Evolutionary conservation across 1,140 invertebrate genomes (phyloP).

Genomic region (Coptotermes formosanus): DNA sequence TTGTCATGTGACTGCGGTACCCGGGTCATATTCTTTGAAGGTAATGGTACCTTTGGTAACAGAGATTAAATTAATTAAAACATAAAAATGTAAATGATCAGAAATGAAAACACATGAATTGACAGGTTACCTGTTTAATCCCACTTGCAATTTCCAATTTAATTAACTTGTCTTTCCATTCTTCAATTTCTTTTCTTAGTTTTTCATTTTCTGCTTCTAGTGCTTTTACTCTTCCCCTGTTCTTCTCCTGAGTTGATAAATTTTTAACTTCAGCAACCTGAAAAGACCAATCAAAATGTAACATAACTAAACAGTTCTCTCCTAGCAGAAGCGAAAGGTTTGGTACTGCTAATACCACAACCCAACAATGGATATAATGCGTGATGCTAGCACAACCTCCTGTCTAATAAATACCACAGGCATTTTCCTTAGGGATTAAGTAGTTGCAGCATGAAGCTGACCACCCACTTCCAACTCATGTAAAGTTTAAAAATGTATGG

Average conservation of each 20-base stretch:
- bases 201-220: slow-evolving; percentile 29
- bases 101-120: background rate
- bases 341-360: too few relatives aligned
- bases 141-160: slow-evolving; percentile 24
- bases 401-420: too few relatives aligned
- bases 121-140: slow-evolving; percentile 28
- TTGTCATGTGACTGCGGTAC: background rate
- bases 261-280: slow-evolving; percentile 29
- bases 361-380: too few relatives aligned
- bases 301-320: too few relatives aligned
- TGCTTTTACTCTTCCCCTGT: background rate
- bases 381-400: too few relatives aligned
- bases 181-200: slow-evolving; percentile 29
- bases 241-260: background rate
- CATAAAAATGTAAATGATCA: background rate
- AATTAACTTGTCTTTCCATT: slow-evolving; percentile 31
- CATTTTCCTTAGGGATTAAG: too few relatives aligned
- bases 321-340: too few relatives aligned
- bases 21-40: slow-evolving; percentile 3
- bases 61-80: background rate
- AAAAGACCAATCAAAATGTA: background rate
- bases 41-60: slow-evolving; percentile 14
- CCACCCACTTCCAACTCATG: too few relatives aligned
- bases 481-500: too few relatives aligned
- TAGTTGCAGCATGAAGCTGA: too few relatives aligned